Evolutionary conservation across 1,140 invertebrate genomes (phyloP).

Genomic region (Drosophila trapezifrons): DNA sequence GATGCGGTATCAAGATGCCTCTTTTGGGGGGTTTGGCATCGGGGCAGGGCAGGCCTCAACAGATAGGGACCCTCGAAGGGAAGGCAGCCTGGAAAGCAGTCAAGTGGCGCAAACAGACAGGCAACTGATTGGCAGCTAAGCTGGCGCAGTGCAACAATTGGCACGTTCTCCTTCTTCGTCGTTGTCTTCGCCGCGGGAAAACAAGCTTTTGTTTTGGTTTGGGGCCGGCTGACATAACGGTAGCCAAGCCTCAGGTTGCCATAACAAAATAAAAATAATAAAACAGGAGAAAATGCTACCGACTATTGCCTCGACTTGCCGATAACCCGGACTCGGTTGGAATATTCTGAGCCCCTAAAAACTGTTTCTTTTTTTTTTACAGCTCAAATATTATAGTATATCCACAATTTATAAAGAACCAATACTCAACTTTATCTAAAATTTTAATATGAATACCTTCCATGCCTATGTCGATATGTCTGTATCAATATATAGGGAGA

Average conservation of each 20-base stretch:
- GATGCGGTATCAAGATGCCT: background rate
- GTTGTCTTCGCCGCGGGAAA: constrained; percentile 21
- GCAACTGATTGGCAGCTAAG: background rate
- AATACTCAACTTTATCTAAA: no score
- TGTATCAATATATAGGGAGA: no score
- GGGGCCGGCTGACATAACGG: constrained; percentile 56
- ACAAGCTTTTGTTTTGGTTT: constrained; percentile 35
- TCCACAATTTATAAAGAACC: no score
- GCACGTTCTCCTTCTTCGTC: constrained; percentile 15
- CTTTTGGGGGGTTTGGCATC: background rate
- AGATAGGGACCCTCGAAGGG: background rate
- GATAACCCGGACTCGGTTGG: no score
- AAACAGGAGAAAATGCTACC: background rate
- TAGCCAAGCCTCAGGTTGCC: constrained; percentile 53
- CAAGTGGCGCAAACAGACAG: background rate
- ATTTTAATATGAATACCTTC: no score
- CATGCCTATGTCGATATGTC: no score
- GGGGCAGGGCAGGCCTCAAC: no score
- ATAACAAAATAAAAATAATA: constrained; percentile 21
- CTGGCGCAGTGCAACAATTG: constrained; percentile 31
- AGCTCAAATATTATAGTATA: no score
- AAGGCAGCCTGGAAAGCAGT: background rate
- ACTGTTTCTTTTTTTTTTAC: no score
- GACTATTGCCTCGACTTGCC: no score
- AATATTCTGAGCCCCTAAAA: no score